phyloP scores from a whole-genome alignment of 2,113 vertebrate genomes.

The Paracanthobrama guichenoti region DNA sequence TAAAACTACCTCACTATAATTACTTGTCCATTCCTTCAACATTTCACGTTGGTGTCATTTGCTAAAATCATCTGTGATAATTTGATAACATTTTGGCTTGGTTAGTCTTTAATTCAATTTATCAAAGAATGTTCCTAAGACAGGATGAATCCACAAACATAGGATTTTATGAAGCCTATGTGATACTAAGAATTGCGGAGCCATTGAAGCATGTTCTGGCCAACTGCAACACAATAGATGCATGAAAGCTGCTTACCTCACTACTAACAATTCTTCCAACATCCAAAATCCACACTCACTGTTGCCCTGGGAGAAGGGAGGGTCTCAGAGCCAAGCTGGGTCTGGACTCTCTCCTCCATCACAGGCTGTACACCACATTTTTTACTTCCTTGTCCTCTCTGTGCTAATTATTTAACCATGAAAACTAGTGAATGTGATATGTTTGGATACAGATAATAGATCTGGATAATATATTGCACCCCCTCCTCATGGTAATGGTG shows the following conservation, averaged over 20 bases:
- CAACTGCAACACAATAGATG: background rate
- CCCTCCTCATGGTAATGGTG: background rate
- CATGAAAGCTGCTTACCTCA: conserved; percentile 12
- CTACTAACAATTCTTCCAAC: background rate
- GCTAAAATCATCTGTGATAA: background rate
- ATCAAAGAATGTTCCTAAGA: background rate
- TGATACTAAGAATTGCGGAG: background rate
- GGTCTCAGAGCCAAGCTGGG: background rate
- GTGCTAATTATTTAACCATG: conserved; percentile 8
- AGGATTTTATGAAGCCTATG: background rate
- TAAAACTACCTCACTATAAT: background rate
- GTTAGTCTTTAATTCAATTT: background rate
- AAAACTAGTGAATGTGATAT: conserved; percentile 9
- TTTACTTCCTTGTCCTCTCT: background rate
- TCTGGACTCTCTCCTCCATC: conserved; percentile 12
- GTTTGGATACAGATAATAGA: conserved; percentile 14
- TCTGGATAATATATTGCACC: background rate
- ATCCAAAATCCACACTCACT: conserved; percentile 28
- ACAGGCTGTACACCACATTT: background rate
- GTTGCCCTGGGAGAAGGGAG: background rate
- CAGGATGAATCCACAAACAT: background rate
- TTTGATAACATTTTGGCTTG: background rate
- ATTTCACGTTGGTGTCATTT: background rate
- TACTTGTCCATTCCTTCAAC: background rate
- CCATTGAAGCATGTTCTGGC: background rate